phyloP scores from a whole-genome alignment of 2,888 invertebrate genomes.

The Argyresthia albistria region DNA sequence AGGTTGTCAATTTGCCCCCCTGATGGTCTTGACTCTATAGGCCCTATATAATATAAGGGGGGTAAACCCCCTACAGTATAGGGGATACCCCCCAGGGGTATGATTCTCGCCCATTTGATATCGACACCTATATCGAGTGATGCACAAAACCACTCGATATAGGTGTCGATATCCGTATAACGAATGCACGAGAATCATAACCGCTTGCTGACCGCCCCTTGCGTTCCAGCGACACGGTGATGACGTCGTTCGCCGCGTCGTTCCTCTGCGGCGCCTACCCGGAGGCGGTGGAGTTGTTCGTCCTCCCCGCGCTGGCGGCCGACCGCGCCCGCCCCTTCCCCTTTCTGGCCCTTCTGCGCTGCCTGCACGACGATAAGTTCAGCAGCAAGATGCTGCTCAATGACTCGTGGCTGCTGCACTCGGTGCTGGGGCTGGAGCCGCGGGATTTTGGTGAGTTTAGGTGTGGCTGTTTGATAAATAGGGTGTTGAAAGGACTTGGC shows the following conservation, averaged over 20 bases:
- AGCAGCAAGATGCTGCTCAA: constrained; percentile 57
- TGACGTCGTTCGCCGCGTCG: constrained; percentile 74
- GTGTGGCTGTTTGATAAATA: background rate
- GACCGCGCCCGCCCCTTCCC: constrained; percentile 55
- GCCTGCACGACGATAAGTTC: constrained; percentile 51
- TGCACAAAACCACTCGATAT: too few species aligned
- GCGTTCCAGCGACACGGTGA: constrained; percentile 36
- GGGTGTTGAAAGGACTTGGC: background rate
- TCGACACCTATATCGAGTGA: too few species aligned
- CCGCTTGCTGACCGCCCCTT: too few species aligned
- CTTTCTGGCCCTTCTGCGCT: constrained; percentile 57
- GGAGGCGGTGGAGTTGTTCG: constrained; percentile 77
- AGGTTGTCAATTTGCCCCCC: too few species aligned
- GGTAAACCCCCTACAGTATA: too few species aligned
- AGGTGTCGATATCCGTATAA: too few species aligned
- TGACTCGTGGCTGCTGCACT: constrained; percentile 78
- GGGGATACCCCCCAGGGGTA: too few species aligned
- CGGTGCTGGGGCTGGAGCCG: constrained; percentile 78
- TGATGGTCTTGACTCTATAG: too few species aligned
- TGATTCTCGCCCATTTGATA: too few species aligned
- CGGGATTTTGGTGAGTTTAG: constrained; percentile 75
- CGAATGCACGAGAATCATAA: too few species aligned
- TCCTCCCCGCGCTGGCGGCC: constrained; percentile 78
- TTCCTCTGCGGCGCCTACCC: constrained; percentile 78
- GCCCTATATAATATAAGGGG: too few species aligned